Evolutionary conservation across 2,888 invertebrate genomes (phyloP).

Genomic region (Argyresthia goedartella): DNA sequence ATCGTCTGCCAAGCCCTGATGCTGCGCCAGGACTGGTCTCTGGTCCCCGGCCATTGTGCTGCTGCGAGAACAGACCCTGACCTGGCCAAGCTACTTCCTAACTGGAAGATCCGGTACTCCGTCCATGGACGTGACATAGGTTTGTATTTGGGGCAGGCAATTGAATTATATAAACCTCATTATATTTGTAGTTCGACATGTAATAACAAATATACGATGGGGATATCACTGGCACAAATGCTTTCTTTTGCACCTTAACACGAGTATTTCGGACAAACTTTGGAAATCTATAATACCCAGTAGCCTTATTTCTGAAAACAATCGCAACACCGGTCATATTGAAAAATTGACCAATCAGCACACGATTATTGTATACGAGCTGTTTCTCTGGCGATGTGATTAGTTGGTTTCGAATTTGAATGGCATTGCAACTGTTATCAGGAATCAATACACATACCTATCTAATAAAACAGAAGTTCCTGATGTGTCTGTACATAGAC

Average conservation of each 20-base stretch:
- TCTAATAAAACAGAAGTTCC: too few relatives aligned
- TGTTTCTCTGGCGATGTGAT: too few relatives aligned
- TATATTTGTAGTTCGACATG: too few relatives aligned
- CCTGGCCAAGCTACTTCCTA: constrained; percentile 19
- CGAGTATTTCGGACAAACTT: neutral
- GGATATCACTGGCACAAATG: neutral
- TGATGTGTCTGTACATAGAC: too few relatives aligned
- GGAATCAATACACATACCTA: too few relatives aligned
- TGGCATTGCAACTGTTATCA: too few relatives aligned
- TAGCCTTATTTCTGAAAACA: neutral
- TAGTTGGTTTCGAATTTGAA: too few relatives aligned
- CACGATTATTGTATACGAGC: too few relatives aligned
- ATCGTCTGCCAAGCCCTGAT: constrained; percentile 30
- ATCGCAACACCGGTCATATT: too few relatives aligned
- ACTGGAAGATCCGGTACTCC: constrained; percentile 33
- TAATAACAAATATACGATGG: neutral
- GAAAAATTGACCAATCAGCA: too few relatives aligned
- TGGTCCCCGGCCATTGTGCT: constrained; percentile 37
- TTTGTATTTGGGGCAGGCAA: constrained; percentile 10
- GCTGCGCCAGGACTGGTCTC: constrained; percentile 30
- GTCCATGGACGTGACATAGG: constrained; percentile 11
- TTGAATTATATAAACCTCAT: neutral
- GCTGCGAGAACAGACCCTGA: constrained; percentile 31
- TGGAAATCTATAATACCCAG: neutral
- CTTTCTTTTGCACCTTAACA: neutral